phyloP scores from a whole-genome alignment of 2,113 vertebrate genomes.

The Aramus guarauna region DNA sequence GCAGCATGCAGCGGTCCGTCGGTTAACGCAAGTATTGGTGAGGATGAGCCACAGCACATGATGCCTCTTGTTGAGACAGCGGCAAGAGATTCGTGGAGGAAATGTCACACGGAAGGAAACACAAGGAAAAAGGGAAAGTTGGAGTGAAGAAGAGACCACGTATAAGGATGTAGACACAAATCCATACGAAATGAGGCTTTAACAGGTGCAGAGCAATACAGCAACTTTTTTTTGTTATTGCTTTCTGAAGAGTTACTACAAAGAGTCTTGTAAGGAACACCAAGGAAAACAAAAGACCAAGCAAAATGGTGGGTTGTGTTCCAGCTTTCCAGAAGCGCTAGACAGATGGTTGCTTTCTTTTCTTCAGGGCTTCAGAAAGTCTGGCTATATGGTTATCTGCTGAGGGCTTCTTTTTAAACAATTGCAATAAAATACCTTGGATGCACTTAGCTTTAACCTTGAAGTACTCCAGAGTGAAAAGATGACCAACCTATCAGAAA shows the following conservation, averaged over 20 bases:
- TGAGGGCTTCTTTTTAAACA: background rate
- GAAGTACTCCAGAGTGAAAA: conserved; percentile 33
- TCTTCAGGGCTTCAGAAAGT: conserved; percentile 29
- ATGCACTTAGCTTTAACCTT: conserved; percentile 39
- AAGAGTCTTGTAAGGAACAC: background rate
- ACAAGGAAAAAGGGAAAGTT: background rate
- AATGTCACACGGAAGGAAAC: background rate
- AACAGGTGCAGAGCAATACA: background rate
- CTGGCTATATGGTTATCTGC: background rate
- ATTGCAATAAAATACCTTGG: conserved; percentile 36
- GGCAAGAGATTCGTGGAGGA: background rate
- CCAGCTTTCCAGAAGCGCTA: background rate
- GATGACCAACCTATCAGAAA: conserved; percentile 51
- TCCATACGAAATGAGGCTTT: background rate
- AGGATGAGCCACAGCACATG: background rate
- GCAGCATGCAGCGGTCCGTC: background rate
- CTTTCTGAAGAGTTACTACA: background rate
- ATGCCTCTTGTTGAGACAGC: background rate
- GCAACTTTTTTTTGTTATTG: background rate
- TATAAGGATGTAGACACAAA: background rate
- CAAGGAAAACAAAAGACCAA: background rate
- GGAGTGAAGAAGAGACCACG: background rate
- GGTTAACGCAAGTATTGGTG: background rate
- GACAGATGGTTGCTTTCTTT: background rate
- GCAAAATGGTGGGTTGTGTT: background rate